Evolutionary conservation across 2,113 vertebrate species (phyloP), one percentile per base, ranked within the genome.

Genomic region (Chionis minor): DNA sequence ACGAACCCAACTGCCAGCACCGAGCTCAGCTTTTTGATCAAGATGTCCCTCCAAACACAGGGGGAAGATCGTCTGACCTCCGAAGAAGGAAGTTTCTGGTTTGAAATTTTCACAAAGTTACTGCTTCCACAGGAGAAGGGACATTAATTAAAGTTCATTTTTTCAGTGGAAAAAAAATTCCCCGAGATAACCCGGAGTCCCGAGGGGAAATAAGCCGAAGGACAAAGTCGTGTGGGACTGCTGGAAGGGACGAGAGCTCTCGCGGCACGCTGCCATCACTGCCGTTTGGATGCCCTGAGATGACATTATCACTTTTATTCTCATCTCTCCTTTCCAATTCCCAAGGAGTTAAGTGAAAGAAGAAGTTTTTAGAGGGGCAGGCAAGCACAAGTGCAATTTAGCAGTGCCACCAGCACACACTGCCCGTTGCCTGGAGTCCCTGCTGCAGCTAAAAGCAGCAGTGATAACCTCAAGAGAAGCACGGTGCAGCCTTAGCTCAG

Each of bases 261-360:
- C 3, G 33, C 42, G 74, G 49, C 77, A 62, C 4, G 0, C 84
- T 81, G 84, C 77, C 75, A 27, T 86, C 91, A 63, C 19, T 0
- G 0, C 27, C 0, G 0, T 26, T 51, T 1, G 1, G n/a, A 26
- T 80, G 86, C 69, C 86, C 81, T 6, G 67, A 92, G 40, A 33
- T 84, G 81, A 95, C 93, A 81, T 81, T 42, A 42, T 9, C 72
- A 3, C 86, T 94, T 65, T n/a, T 70, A 44, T 80, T 86, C 93
- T 94, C 80, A n/a, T 19, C 67, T 92, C 63, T 95, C 71, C 75
- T 86, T 55, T 49, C 81, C 90, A 54, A 0, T 27, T 81, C 54
- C 55, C 69, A 20, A 58, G 21, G n/a, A 91, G 33, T 22, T 33
- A 77, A 47, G 54, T 1, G 27, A 70, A 71, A 49, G 38, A 33